Evolutionary conservation across 1,140 invertebrate species (phyloP).

Genomic region (Pogonomyrmex californicus): DNA sequence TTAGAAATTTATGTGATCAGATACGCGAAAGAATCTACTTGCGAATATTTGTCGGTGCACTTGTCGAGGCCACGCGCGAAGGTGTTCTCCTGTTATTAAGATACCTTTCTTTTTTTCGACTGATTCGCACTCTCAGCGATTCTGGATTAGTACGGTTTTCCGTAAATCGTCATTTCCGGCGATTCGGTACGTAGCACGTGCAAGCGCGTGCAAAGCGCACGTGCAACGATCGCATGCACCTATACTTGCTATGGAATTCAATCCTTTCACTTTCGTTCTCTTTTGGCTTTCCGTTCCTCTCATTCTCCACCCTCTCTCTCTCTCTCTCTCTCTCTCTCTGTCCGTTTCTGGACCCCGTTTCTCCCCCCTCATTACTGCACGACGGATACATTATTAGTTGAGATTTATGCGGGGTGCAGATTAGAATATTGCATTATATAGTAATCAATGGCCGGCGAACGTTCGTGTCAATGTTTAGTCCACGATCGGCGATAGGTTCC

Average conservation of each 20-base stretch:
- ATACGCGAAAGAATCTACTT: background rate
- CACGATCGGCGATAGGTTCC: constrained; percentile 38
- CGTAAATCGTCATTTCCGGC: constrained; percentile 43
- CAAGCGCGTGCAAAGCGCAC: constrained; percentile 45
- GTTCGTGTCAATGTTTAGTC: constrained; percentile 53
- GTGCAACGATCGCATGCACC: constrained; percentile 49
- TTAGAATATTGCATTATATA: constrained; percentile 64
- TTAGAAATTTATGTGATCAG: constrained; percentile 15
- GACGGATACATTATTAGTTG: constrained; percentile 49
- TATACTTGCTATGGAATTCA: constrained; percentile 72
- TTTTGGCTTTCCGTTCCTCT: constrained; percentile 66
- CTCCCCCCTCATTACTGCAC: background rate
- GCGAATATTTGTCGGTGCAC: background rate
- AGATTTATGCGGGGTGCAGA: constrained; percentile 64
- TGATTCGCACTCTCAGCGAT: background rate
- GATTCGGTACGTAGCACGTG: background rate
- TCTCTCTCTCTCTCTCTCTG: constrained; percentile 10
- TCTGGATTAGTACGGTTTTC: constrained; percentile 2
- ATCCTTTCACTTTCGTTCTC: constrained; percentile 83
- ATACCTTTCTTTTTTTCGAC: background rate
- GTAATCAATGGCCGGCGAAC: constrained; percentile 23
- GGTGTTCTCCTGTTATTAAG: background rate
- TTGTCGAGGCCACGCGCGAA: background rate
- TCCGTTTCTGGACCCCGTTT: constrained; percentile 1
- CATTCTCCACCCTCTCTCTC: constrained; percentile 2